Base-by-base conservation (phyloP, 1,140 invertebrate species). In the Pogonus chalceus region DNA sequence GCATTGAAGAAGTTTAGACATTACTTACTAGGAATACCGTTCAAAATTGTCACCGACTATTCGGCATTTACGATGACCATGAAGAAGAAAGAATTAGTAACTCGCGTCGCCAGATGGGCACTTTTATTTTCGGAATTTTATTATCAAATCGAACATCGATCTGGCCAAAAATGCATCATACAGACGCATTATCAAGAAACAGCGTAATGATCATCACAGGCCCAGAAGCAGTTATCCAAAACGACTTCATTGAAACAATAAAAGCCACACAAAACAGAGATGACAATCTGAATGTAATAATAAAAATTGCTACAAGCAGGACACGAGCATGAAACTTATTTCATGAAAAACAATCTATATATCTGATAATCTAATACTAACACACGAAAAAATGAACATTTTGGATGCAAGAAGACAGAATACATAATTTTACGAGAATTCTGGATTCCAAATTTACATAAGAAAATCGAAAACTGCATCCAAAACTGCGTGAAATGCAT, bases 21-120 rank as follows among this genome's bases (percentile, higher is more conserved):
- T n/a, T 75, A 75, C 47, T 50, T 75, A 0, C 54, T 66, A 21
- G 71, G 64, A 2, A 68, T 65, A 21, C 9, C 62, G 23, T 67
- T 71, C 35, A 67, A 64, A 47, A 62, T 71, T 4, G 51, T 67
- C 9, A 66, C 60, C 0, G 64, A 68, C 47, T 69, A 63, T 51
- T 53, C 48, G 53, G 65, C 64, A 14, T 61, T 71, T 21, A 54
- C 23, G 1, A 20, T 24, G n/a, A 54, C 53, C 20, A 23, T 39
- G 18, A 49, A 31, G n/a, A 54, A 54, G 23, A 51, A 35, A 18
- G 31, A 55, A 21, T 26, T 55, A 18, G 20, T 14, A 10, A 31
- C 58, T 1, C 52, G 58, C 23, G 56, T 66, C 2, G 63, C 61
- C 10, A 24, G 60, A 26, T 66, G 63, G 62, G 58, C 52, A 39